These are phyloP conservation scores for Lithophane leautieri DNA, from an alignment of 2,888 invertebrate species.

Conservation along the genomic window DNA sequence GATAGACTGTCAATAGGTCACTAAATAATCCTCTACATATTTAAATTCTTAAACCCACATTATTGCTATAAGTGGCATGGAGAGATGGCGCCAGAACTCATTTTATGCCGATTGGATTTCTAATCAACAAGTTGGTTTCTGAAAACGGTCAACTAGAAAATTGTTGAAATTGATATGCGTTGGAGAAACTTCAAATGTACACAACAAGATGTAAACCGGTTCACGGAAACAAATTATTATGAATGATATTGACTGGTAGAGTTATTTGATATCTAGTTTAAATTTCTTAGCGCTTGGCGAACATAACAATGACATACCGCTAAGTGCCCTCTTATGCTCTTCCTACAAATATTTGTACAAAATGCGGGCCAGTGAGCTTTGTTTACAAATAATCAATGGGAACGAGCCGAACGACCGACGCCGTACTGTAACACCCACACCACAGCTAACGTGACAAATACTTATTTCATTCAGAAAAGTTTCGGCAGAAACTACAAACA, in stretches of 20 bases:
- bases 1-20: conserved; percentile 56
- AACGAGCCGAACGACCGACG: conserved; percentile 68
- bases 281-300: conserved; percentile 71
- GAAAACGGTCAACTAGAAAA: conserved; percentile 14
- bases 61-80: conserved; percentile 41
- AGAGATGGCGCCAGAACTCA: conserved; percentile 53
- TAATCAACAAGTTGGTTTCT: conserved; percentile 46
- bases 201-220: conserved; percentile 21
- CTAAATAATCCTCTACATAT: conserved; percentile 49
- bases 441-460: conserved; percentile 57
- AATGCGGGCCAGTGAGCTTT: conserved; percentile 74
- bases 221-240: conserved; percentile 35
- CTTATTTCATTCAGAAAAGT: conserved; percentile 61
- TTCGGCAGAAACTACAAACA: conserved; percentile 60
- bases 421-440: conserved; percentile 56
- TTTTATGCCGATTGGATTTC: conserved; percentile 53
- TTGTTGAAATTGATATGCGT: conserved; percentile 19
- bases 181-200: conserved; percentile 19
- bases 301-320: conserved; percentile 81
- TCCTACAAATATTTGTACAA: conserved; percentile 83
- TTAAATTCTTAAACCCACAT: conserved; percentile 57
- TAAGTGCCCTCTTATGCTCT: conserved; percentile 85
- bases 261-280: conserved; percentile 58
- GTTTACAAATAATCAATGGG: conserved; percentile 83
- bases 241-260: conserved; percentile 27